phyloP scores from a whole-genome alignment of 1,140 invertebrate genomes.

The Neodiprion pinetum region DNA sequence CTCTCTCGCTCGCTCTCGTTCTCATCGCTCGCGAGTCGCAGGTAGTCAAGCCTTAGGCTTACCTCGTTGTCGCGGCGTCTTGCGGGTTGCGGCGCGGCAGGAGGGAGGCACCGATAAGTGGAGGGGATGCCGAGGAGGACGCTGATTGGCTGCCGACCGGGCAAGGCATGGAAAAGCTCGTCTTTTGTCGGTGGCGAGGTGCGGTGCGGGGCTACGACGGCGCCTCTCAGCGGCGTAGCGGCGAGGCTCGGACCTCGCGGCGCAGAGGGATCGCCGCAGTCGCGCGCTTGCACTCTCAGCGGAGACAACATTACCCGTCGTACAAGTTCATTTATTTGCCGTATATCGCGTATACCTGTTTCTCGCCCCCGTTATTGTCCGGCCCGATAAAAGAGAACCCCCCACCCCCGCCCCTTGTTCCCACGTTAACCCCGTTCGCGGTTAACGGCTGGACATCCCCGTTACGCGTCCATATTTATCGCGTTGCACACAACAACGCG shows the following conservation, averaged over 20 bases:
- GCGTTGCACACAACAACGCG: too few relatives aligned
- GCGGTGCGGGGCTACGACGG: constrained; percentile 22
- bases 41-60: background rate
- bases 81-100: constrained; percentile 18
- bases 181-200: too few relatives aligned
- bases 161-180: too few relatives aligned
- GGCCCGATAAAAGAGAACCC: background rate
- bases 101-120: constrained; percentile 30
- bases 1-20: constrained; percentile 27
- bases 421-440: too few relatives aligned
- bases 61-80: constrained; percentile 20
- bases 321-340: background rate
- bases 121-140: background rate
- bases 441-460: too few relatives aligned
- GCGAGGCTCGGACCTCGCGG: constrained; percentile 35
- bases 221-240: constrained; percentile 36
- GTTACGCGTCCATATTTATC: too few relatives aligned
- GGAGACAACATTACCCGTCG: constrained; percentile 31
- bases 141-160: constrained; percentile 10
- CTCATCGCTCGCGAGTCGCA: constrained; percentile 20
- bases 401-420: too few relatives aligned
- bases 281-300: constrained; percentile 60
- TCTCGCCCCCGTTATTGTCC: background rate
- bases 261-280: constrained; percentile 51
- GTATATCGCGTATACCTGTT: background rate